Base-by-base conservation (phyloP, 2,888 invertebrate species). In the Taphrorychus bicolor region DNA sequence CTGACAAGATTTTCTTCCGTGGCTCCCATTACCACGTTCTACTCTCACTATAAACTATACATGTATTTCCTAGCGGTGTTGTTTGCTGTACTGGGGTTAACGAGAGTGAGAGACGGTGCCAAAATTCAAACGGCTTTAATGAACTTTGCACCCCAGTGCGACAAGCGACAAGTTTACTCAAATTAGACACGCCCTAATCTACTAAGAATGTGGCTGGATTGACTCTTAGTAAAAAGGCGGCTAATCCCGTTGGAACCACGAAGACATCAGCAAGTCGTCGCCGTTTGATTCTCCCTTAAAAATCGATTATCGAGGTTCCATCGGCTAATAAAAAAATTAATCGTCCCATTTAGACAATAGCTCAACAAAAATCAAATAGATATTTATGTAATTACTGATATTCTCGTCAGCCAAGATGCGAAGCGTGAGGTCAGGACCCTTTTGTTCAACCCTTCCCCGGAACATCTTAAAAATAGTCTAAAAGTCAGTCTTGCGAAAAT, bases 131-230 rank as follows among this genome's bases (percentile, higher is more conserved):
- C 45, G 45, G 45, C 45, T 45, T 45, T 45, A 14, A 17, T 1
- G 18, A 45, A 11, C 11, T 2, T 18, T 45, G 4, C 9, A n/a
- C 40, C 21, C 32, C 58, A 64, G 45, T 51, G 51, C 23, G 49
- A 19, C 21, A 21, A 51, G 19, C n/a, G n/a, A n/a, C n/a, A n/a
- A n/a, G n/a, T n/a, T 21, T 19, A 2, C 18, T 9, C 7, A 19
- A 51, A 51, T 74, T 78, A 79, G 80, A 73, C 80, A 78, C 80
- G 80, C 82, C 77, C 74, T 49, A 14, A 82, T 87, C 85, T 87
- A 87, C 88, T 88, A 87, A 87, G 84, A 87, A 87, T 87, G 88
- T 89, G 89, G 89, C 89, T 89, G 89, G 89, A 88, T 84, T 85
- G 87, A 88, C 87, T 85, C 73, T 87, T 87, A 88, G 88, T 88